Evolutionary conservation across 92 coral and sea anemone species (phyloP), one percentile per base, ranked within the genome.

Genomic region (Zoanthus solanderi): DNA sequence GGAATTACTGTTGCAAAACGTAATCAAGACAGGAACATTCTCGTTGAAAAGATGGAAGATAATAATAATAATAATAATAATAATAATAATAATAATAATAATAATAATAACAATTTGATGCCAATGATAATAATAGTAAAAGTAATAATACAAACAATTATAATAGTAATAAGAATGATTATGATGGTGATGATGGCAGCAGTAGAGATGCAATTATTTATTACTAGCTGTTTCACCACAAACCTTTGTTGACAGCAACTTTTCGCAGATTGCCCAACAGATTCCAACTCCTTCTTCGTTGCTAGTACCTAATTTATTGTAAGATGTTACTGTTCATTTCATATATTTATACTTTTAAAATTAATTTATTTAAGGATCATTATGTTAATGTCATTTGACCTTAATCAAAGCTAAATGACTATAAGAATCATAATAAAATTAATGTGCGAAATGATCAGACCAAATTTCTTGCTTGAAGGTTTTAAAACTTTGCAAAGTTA

Each of bases 271-370:
- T 68, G 99, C 93, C 76, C 90, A 95, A 83, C 99, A 97, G 71
- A 97, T 94, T 71, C 97, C 99, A 47, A 97, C 97, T 74, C 99
- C 99, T 90, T 97, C 99, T 84, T 97, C 98, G 44, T 98, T 97
- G 79, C 99, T 95, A 16, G 99, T 97, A 68, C 99, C 99, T 97
- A 47, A 4, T 87, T 71, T 30, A 29, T 48, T 75, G 52, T 16
- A 45, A 74, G 30, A 10, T 45, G 52, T 76, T 13, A 9, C 30
- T n/a, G 5, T 11, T 45, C 9, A 74, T 14, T 74, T 74, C 3
- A 74, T 15, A 9, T 74, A 7, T 74, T 50, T 37, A 37, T 37
- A 37, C 42, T 37, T 37, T 37, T 37, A 4, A 37, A 37, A 37
- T 37, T 37, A n/a, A n/a, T n/a, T n/a, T n/a, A n/a, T n/a, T 23